A percentile compares a stretch with the other conserved stretches of the same genome.
phyloP scores from a whole-genome alignment of 1,140 invertebrate species.

The Chlorops oryzae region DNA sequence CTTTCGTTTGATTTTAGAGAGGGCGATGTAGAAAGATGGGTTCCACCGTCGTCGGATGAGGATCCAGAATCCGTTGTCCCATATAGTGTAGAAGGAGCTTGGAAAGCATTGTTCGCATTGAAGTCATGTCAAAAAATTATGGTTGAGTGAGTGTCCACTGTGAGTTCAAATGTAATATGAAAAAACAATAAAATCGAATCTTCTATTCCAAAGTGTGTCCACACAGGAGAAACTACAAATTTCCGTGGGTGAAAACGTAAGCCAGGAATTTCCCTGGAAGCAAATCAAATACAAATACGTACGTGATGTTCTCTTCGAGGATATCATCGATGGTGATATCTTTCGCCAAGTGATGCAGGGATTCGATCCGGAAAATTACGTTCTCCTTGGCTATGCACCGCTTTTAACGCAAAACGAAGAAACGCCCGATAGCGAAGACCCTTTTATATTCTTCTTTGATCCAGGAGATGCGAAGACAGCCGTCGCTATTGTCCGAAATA shows the following conservation, averaged over 20 bases:
- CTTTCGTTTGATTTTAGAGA: no score
- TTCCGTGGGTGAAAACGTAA: slow-evolving; percentile 55
- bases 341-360: slow-evolving; percentile 51
- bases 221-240: slow-evolving; percentile 50
- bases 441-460: slow-evolving; percentile 57
- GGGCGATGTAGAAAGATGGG: no score
- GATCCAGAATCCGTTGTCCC: no score
- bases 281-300: slow-evolving; percentile 57
- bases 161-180: background rate
- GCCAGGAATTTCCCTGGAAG: slow-evolving; percentile 68
- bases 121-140: slow-evolving; percentile 34
- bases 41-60: no score
- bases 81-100: slow-evolving; percentile 33
- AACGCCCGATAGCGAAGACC: slow-evolving; percentile 55
- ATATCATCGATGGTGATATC: slow-evolving; percentile 47
- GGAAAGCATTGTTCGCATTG: slow-evolving; percentile 28
- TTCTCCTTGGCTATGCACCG: slow-evolving; percentile 65
- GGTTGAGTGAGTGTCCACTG: slow-evolving; percentile 24
- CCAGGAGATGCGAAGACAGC: slow-evolving; percentile 49
- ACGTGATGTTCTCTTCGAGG: slow-evolving; percentile 53
- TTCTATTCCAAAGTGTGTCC: slow-evolving; percentile 13
- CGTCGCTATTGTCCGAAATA: slow-evolving; percentile 53
- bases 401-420: slow-evolving; percentile 55
- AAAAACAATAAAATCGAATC: background rate
- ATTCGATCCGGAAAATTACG: slow-evolving; percentile 49